Conservation (phyloP, 2,797 vertebrate genomes). For the Erithacus rubecula region DNA sequence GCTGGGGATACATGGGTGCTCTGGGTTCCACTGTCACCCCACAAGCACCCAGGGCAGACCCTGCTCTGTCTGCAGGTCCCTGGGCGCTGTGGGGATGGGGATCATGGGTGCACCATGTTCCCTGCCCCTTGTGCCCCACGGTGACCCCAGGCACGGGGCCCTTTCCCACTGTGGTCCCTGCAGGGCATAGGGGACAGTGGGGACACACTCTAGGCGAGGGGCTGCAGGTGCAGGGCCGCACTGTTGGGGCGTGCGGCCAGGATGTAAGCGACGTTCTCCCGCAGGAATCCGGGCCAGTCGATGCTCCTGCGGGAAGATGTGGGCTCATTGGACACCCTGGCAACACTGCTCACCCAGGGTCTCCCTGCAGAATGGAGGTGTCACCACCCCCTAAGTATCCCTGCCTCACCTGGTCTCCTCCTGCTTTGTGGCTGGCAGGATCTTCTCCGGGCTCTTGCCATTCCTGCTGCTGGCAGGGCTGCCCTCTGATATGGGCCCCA, state of each 20-base stretch:
- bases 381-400: accelerated
- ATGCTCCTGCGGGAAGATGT: slow-evolving; percentile 73
- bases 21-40: background rate
- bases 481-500: slow-evolving; percentile 91
- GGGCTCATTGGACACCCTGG: accelerated
- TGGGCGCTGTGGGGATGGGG: background rate
- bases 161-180: accelerated
- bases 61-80: background rate
- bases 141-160: accelerated
- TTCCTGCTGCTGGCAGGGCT: slow-evolving; percentile 87
- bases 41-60: background rate
- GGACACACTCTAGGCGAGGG: slow-evolving; percentile 77
- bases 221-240: slow-evolving; percentile 88
- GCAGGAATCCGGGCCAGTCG: slow-evolving; percentile 88
- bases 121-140: background rate
- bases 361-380: accelerated
- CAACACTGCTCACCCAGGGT: accelerated
- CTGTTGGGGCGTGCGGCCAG: slow-evolving; percentile 94
- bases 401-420: slow-evolving; percentile 84
- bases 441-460: slow-evolving; percentile 80
- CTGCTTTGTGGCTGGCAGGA: slow-evolving; percentile 54
- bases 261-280: slow-evolving; percentile 88
- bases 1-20: accelerated
- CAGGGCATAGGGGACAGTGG: accelerated
- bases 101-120: background rate